Evolutionary conservation across 2,888 invertebrate species (phyloP), one percentile per base, ranked within the genome.

Genomic region (Agrochola lychnidis): DNA sequence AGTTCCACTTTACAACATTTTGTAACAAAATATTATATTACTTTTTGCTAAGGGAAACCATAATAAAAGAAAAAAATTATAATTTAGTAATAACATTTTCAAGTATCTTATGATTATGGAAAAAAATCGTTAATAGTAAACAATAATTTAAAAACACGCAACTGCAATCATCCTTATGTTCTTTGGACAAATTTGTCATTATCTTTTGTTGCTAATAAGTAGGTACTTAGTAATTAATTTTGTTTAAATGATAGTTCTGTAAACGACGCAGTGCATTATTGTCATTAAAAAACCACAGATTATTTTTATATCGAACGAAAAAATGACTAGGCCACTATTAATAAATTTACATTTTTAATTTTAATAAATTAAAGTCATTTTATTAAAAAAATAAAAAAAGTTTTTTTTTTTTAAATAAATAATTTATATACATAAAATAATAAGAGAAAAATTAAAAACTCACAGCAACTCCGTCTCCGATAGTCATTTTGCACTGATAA

Each of bases 401-500:
- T 0, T 48, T 16, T 48, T 16, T 48, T 51, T 51, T 19, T 51
- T 19, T n/a, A 51, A 51, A 22, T 51, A 25, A 57, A 25, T 25
- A n/a, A n/a, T 19, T 1, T 19, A 0, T 19, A 25, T 4, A 25
- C 10, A 30, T 19, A 22, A 67, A 30, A 36, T 7, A 2, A 30
- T 25, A 12, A 45, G 40, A 53, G 2, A n/a, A 10, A 36, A 4
- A 25, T 3, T 14, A 1, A 36, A 57, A 10, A 66, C 81, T 73
- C 56, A 84, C 84, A 66, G 71, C 56, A 57, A n/a, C 56, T 22
- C 5, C 72, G 22, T 86, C 75, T 42, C 84, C 84, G 59, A 84
- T 76, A 62, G 84, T 84, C 84, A 84, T 84, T 75, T 86, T 84
- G 69, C 81, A 84, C 75, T 63, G 36, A 36, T 71, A 66, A 36